Conservation (phyloP, 53 echinoderm and acorn worm genomes). For the Arbacia lixula region DNA sequence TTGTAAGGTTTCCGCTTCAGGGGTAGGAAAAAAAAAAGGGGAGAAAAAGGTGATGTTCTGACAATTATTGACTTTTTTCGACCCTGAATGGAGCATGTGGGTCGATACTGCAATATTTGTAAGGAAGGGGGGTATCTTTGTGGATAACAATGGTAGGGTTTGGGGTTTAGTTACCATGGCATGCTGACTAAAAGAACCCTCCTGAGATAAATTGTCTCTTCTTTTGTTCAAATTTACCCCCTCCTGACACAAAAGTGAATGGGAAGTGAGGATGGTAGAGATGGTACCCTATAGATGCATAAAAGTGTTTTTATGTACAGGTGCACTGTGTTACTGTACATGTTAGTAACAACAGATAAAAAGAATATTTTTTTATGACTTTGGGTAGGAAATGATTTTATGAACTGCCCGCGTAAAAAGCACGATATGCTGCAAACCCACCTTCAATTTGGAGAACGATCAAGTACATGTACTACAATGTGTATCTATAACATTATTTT, state of each 20-base stretch:
- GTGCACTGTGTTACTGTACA: neutral
- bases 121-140: conserved; percentile 32
- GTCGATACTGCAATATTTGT: conserved; percentile 24
- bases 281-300: neutral
- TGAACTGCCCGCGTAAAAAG: too few relatives aligned
- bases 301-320: neutral
- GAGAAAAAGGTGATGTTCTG: too few relatives aligned
- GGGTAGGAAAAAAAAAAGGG: too few relatives aligned
- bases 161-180: conserved; percentile 29
- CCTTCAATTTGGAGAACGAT: too few relatives aligned
- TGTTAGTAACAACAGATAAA: too few relatives aligned
- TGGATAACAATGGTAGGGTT: conserved; percentile 4
- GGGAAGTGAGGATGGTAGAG: neutral
- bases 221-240: neutral
- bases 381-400: too few relatives aligned
- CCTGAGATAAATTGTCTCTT: neutral
- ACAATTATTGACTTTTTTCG: conserved; percentile 32
- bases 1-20: too few relatives aligned
- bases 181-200: neutral
- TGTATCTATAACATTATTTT: too few relatives aligned
- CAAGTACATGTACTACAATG: too few relatives aligned
- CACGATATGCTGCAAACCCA: too few relatives aligned
- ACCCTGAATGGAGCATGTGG: neutral
- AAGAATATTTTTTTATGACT: too few relatives aligned
- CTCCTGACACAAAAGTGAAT: too few relatives aligned